Evolutionary conservation across 1,140 invertebrate species (phyloP), one percentile per base, ranked within the genome.

Genomic region (Wiebesia pumilae): DNA sequence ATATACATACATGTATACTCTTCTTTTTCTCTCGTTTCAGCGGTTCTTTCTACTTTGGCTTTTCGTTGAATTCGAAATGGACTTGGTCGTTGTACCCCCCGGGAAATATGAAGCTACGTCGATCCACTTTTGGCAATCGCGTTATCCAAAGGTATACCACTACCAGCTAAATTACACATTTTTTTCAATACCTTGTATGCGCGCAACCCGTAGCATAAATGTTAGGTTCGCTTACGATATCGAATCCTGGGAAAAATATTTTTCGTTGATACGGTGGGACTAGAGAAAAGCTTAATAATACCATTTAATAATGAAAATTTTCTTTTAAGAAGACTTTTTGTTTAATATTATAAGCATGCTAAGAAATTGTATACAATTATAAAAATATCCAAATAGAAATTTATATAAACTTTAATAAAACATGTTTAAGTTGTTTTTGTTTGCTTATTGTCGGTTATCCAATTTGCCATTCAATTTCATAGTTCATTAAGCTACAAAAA

Each of bases 61-160:
- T 88, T 87, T 88, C 83, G 84, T 87, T 82, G 87, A 90, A 90
- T 90, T 88, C 90, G 89, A 85, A 91, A 91, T 91, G 88, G 89
- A 90, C 89, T 88, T 71, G 88, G 85, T 30, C 80, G 54, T 30
- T 62, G 51, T 75, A 67, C 67, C 90, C 90, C 91, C 62, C 87
- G 91, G 91, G 91, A 92, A 91, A 93, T 91, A 91, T 85, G 87
- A 87, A 89, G 88, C 88, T 84, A 89, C 87, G 67, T 77, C 51
- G 69, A 79, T 85, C 73, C 73, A n/a, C 67, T 51, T 79, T 84
- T 65, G 83, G 81, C 81, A 78, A 87, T 79, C 71, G 78, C 62
- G 81, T 83, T 86, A 83, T 62, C 35, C 78, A 75, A 86, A 86
- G 85, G 85, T 86, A 80, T 69, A 78, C 69, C 67, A 65, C 67